phyloP scores from a whole-genome alignment of 2,888 invertebrate species.

The Pasiphila rectangulata region DNA sequence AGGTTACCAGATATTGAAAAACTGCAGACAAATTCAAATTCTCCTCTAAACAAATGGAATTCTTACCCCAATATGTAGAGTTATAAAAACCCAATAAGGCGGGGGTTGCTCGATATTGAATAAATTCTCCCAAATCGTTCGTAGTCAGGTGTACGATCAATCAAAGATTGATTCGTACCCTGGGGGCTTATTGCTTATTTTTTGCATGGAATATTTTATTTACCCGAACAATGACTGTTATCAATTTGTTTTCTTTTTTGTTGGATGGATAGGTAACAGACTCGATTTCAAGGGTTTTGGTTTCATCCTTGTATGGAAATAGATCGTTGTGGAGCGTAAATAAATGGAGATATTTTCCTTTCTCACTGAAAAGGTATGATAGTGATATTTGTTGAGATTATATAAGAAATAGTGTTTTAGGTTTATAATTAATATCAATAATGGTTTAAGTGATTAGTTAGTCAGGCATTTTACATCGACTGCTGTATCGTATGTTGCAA shows the following conservation, averaged over 20 bases:
- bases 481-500: no score
- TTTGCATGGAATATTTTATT: slow-evolving; percentile 19
- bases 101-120: slow-evolving; percentile 30
- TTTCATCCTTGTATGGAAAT: no score
- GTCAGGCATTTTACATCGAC: no score
- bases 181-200: slow-evolving; percentile 13
- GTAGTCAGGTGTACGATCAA: slow-evolving; percentile 28
- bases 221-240: slow-evolving; percentile 9
- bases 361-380: no score
- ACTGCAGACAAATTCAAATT: neutral
- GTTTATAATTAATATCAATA: no score
- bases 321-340: no score
- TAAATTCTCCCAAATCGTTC: slow-evolving; percentile 24
- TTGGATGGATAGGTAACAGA: neutral
- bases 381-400: no score
- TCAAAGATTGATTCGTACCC: slow-evolving; percentile 29
- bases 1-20: no score
- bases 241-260: slow-evolving; percentile 7
- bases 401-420: no score
- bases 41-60: neutral
- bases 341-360: no score
- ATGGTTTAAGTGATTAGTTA: no score
- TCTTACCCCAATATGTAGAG: slow-evolving; percentile 16
- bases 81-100: slow-evolving; percentile 30
- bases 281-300: no score